phyloP scores from a whole-genome alignment of 2,888 invertebrate species.

The Ectemnius cavifrons region DNA sequence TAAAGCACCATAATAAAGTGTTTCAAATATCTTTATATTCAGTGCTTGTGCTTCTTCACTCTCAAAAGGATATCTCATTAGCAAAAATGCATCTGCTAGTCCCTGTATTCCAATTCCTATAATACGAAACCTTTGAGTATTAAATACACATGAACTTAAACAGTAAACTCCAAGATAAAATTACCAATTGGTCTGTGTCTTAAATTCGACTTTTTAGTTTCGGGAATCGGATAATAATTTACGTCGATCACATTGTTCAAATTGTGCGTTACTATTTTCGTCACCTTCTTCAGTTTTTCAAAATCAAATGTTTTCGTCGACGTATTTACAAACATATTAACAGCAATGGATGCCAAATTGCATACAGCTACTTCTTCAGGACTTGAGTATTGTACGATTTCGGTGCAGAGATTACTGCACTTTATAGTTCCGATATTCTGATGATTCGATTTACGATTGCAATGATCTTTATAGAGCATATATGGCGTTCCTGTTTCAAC shows the following conservation, averaged over 20 bases:
- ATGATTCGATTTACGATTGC: conserved; percentile 98
- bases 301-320: conserved; percentile 91
- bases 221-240: conserved; percentile 96
- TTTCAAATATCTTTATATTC: conserved; percentile 98
- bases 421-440: conserved; percentile 99
- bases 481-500: conserved; percentile 99
- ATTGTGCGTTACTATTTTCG: conserved; percentile 93
- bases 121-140: conserved; percentile 3
- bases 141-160: neutral
- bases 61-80: conserved; percentile 96
- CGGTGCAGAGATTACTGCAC: conserved; percentile 98
- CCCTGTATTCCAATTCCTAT: conserved; percentile 96
- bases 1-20: conserved; percentile 97
- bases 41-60: conserved; percentile 90
- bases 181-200: conserved; percentile 89
- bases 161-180: conserved; percentile 4
- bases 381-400: conserved; percentile 96
- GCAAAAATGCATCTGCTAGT: conserved; percentile 96
- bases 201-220: conserved; percentile 92
- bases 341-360: conserved; percentile 97
- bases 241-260: conserved; percentile 98
- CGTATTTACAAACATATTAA: conserved; percentile 94
- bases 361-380: conserved; percentile 97
- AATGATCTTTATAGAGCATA: conserved; percentile 97
- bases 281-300: conserved; percentile 89